These are phyloP conservation scores for Hirundo rustica DNA, from an alignment of 2,797 vertebrate species.

Conservation along the genomic window DNA sequence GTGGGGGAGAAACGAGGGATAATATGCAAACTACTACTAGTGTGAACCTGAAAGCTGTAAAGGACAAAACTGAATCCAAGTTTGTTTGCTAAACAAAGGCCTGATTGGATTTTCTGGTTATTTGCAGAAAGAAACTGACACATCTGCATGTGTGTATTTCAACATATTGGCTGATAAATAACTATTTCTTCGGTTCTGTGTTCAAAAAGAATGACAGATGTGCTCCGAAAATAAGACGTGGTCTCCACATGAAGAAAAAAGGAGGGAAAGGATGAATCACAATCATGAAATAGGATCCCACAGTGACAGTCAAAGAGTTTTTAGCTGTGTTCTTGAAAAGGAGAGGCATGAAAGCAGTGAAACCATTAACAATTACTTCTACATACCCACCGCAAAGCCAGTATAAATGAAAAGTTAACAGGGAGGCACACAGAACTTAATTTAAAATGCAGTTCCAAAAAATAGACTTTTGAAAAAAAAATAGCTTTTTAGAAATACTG, in stretches of 20 bases:
- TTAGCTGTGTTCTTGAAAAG: conserved; percentile 40
- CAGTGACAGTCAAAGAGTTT: conserved; percentile 2
- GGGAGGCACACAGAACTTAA: neutral
- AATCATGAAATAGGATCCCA: neutral
- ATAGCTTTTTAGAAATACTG: conserved; percentile 22
- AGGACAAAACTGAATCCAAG: neutral
- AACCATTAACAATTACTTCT: conserved; percentile 29
- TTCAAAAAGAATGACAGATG: neutral
- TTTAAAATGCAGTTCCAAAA: conserved; percentile 35
- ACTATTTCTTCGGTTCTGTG: neutral
- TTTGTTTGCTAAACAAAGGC: neutral
- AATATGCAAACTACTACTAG: neutral
- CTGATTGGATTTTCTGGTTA: neutral
- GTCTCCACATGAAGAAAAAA: neutral
- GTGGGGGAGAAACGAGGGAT: neutral
- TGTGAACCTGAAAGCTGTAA: neutral
- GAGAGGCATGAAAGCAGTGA: conserved; percentile 1
- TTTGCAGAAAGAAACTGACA: neutral
- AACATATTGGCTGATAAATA: neutral
- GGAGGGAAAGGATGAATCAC: neutral
- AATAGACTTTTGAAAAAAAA: neutral
- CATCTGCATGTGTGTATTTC: neutral
- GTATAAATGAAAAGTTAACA: conserved; percentile 22
- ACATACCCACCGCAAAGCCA: conserved; percentile 22
- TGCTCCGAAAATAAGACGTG: neutral